Conservation (phyloP, 2,797 vertebrate genomes). For the Gambelia wislizenii region DNA sequence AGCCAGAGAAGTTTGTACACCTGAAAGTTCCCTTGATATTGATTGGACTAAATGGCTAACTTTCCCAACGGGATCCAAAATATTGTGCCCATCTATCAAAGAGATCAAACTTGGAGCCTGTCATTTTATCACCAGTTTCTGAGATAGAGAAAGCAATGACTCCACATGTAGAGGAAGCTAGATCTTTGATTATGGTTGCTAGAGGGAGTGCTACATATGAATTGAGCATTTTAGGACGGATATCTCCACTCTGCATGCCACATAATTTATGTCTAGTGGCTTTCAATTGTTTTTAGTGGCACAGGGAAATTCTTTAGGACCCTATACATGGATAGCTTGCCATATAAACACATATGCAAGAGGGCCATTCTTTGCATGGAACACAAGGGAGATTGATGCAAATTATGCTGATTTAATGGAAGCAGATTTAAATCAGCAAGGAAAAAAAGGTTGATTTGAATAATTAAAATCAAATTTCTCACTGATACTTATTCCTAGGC, state of each 20-base stretch:
- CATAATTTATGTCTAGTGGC: neutral
- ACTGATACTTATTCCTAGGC: too few species aligned
- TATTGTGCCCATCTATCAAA: slow-evolving; percentile 2
- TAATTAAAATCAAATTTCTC: too few species aligned
- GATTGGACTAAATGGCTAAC: neutral
- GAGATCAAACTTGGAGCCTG: neutral
- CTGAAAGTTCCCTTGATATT: slow-evolving; percentile 1
- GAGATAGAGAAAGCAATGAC: neutral
- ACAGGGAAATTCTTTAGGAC: too few species aligned
- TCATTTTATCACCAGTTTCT: neutral
- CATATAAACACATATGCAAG: too few species aligned
- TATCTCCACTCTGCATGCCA: neutral
- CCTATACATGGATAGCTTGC: too few species aligned
- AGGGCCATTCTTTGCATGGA: too few species aligned
- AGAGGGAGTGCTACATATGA: neutral
- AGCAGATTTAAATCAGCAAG: too few species aligned
- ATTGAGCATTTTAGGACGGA: neutral
- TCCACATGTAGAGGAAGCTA: neutral
- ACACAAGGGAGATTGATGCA: too few species aligned
- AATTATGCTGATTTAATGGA: too few species aligned
- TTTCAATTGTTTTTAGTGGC: neutral
- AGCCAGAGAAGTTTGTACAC: slow-evolving; percentile 10
- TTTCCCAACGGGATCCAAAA: slow-evolving; percentile 9
- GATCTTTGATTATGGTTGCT: neutral
- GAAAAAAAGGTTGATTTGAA: too few species aligned